Evolutionary conservation across 2,888 invertebrate species (phyloP).

Genomic region (Orgyia antiqua): DNA sequence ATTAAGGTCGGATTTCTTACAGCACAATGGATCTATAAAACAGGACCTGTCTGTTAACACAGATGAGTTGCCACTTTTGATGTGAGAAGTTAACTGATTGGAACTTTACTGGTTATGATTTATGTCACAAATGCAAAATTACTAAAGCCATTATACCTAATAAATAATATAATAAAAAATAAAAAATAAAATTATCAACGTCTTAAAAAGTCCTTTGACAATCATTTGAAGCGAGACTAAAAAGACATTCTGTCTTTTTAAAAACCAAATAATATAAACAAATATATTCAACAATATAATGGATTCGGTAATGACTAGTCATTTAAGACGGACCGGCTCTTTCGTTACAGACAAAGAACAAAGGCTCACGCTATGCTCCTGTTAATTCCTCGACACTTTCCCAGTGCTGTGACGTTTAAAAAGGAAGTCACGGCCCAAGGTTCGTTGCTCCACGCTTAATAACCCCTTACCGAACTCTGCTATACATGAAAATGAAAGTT

Average conservation of each 20-base stretch:
- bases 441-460: conserved; percentile 49
- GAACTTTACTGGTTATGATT: too few species aligned
- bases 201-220: too few species aligned
- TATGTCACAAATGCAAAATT: too few species aligned
- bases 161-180: too few species aligned
- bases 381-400: conserved; percentile 64
- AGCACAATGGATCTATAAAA: conserved; percentile 40
- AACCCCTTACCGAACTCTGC: conserved; percentile 27
- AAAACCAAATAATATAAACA: conserved; percentile 48
- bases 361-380: conserved; percentile 57
- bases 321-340: conserved; percentile 33
- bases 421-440: conserved; percentile 70
- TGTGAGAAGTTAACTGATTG: too few species aligned
- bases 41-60: conserved; percentile 53
- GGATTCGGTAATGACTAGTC: conserved; percentile 40
- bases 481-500: conserved; percentile 56
- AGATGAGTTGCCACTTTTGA: conserved; percentile 58
- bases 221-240: too few species aligned
- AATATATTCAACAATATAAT: conserved; percentile 49
- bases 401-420: conserved; percentile 59
- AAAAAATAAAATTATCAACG: too few species aligned
- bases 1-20: conserved; percentile 30
- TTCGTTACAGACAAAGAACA: conserved; percentile 57
- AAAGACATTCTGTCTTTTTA: too few species aligned
- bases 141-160: too few species aligned